phyloP scores from a whole-genome alignment of 2,797 vertebrate genomes.

The Ispidina lecontei region DNA sequence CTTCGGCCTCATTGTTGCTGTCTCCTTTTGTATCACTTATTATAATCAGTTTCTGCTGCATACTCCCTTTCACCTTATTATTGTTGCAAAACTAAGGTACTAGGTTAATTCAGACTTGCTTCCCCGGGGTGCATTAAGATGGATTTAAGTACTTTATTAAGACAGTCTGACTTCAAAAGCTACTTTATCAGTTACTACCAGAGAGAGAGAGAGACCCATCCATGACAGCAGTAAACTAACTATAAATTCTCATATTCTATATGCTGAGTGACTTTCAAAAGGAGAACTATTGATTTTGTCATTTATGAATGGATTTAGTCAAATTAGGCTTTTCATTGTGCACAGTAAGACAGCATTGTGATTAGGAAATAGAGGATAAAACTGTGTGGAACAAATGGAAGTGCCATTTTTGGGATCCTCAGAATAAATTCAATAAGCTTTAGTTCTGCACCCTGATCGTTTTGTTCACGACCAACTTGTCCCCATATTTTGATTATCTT shows the following conservation, averaged over 20 bases:
- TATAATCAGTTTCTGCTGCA: constrained; percentile 70
- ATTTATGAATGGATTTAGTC: constrained; percentile 74
- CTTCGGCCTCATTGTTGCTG: constrained; percentile 71
- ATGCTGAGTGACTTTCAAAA: constrained; percentile 73
- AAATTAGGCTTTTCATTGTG: constrained; percentile 70
- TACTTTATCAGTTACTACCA: constrained; percentile 78
- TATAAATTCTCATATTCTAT: constrained; percentile 65
- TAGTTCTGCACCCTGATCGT: constrained; percentile 57
- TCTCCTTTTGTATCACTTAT: constrained; percentile 67
- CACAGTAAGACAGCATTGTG: constrained; percentile 57
- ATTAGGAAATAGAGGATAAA: constrained; percentile 74
- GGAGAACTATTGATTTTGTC: constrained; percentile 70
- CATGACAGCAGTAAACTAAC: constrained; percentile 75
- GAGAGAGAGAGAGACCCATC: constrained; percentile 70
- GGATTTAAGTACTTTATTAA: constrained; percentile 79
- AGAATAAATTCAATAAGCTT: constrained; percentile 69
- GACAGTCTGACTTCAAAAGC: constrained; percentile 79
- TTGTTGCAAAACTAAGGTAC: constrained; percentile 73
- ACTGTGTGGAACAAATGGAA: constrained; percentile 48
- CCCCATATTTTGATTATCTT: constrained; percentile 62
- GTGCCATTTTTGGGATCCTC: constrained; percentile 53
- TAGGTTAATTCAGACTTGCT: constrained; percentile 76
- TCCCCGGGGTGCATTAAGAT: constrained; percentile 76
- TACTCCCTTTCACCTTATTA: constrained; percentile 77
- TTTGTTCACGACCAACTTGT: constrained; percentile 61